Conservation (phyloP, 2,113 vertebrate genomes). For the Chloropsis cyanopogon region DNA sequence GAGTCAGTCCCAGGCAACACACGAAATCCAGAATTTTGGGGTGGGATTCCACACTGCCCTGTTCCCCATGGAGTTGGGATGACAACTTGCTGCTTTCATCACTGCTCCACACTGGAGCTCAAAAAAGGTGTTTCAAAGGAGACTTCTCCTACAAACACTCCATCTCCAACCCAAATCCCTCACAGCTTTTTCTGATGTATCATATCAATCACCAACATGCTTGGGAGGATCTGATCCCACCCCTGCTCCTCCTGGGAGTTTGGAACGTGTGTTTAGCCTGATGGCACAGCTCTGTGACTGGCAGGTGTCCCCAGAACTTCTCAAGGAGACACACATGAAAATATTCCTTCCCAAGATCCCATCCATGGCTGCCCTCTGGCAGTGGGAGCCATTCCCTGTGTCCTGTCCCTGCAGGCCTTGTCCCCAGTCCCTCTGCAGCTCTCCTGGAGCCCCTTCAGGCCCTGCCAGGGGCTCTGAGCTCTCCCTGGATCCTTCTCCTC, state of each 20-base stretch:
- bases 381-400: not conserved
- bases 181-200: not conserved
- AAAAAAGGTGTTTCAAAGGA: not conserved
- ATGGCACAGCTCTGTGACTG: accelerated
- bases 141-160: not conserved
- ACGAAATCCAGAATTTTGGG: not conserved
- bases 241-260: not conserved
- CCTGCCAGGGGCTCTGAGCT: not conserved
- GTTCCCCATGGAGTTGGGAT: accelerated
- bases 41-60: not conserved
- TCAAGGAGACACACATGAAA: not conserved
- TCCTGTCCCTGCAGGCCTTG: not conserved
- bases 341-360: not conserved
- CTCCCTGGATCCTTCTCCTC: not conserved
- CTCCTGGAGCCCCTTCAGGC: not conserved
- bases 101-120: not conserved
- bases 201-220: not conserved
- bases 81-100: not conserved
- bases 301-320: not conserved
- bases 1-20: not conserved
- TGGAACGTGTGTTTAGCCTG: accelerated
- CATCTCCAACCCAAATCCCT: not conserved
- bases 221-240: not conserved
- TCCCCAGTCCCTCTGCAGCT: not conserved
- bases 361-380: not conserved